A percentile compares a stretch with the other conserved stretches of the same genome.
These are phyloP conservation scores for Chauna torquata DNA, from an alignment of 2,113 vertebrate species.

Conservation along the genomic window DNA sequence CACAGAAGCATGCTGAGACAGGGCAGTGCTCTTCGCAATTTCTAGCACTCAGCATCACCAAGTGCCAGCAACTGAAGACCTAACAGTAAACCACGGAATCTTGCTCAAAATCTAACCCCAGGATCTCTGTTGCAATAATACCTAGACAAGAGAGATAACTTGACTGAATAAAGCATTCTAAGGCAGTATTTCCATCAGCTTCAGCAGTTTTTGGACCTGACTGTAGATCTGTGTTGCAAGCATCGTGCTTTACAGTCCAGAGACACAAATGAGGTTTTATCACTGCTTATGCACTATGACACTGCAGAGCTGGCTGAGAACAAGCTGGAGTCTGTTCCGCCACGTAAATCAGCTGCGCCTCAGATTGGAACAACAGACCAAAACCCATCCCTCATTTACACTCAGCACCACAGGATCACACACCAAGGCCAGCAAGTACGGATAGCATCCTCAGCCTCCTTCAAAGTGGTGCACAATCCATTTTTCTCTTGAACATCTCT, in stretches of 20 bases:
- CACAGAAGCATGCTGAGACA: neutral
- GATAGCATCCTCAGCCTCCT: neutral
- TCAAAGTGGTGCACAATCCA: neutral
- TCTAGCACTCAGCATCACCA: neutral
- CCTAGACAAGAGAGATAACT: too few species aligned
- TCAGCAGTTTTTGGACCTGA: neutral
- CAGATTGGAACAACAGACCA: neutral
- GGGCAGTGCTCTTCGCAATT: neutral
- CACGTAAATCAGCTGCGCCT: neutral
- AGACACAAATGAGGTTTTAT: neutral
- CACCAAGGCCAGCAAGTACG: fast-evolving
- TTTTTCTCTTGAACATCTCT: neutral
- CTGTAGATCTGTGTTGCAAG: neutral
- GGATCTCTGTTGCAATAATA: neutral
- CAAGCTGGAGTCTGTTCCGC: neutral
- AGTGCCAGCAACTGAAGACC: neutral
- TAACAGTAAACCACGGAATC: neutral
- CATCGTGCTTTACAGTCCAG: neutral
- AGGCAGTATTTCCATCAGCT: neutral
- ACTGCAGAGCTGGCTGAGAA: neutral
- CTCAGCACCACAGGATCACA: neutral
- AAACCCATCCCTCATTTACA: neutral
- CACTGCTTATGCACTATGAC: neutral
- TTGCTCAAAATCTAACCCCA: neutral
- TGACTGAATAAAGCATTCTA: neutral